phyloP scores from a whole-genome alignment of 2,113 vertebrate genomes.

The Phylloscopus whistleri region DNA sequence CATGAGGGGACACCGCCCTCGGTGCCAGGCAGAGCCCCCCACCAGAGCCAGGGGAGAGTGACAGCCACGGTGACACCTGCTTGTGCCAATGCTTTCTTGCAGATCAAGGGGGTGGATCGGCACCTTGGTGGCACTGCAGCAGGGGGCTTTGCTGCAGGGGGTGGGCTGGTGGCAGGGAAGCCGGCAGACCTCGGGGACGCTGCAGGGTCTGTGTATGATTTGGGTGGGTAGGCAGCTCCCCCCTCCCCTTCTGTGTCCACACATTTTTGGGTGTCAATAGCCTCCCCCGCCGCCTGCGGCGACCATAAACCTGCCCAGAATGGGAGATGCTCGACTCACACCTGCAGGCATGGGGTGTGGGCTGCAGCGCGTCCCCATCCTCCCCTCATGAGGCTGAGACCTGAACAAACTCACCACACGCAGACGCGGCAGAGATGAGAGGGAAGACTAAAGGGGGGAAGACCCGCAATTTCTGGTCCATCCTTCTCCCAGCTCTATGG shows the following conservation, averaged over 20 bases:
- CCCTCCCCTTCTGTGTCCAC: neutral
- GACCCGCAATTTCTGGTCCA: neutral
- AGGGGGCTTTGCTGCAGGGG: neutral
- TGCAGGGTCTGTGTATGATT: neutral
- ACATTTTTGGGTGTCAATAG: accelerated
- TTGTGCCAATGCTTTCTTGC: accelerated
- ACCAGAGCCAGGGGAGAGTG: neutral
- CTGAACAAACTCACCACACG: neutral
- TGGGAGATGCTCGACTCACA: neutral
- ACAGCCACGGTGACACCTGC: neutral
- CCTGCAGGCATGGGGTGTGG: accelerated
- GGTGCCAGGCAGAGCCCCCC: neutral
- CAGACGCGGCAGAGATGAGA: neutral
- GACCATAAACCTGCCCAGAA: neutral
- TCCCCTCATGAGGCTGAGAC: neutral
- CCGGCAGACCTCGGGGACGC: neutral
- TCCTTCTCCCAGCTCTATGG: neutral
- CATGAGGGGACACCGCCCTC: neutral
- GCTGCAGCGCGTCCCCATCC: neutral
- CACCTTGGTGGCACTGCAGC: neutral
- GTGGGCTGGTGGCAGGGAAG: neutral
- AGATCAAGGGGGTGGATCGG: neutral
- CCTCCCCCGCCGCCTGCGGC: neutral
- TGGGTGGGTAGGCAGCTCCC: neutral
- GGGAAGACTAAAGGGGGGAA: accelerated